A percentile compares a stretch with the other conserved stretches of the same genome.
Evolutionary conservation across 2,797 vertebrate genomes (phyloP).

Genomic region (Furcifer pardalis): DNA sequence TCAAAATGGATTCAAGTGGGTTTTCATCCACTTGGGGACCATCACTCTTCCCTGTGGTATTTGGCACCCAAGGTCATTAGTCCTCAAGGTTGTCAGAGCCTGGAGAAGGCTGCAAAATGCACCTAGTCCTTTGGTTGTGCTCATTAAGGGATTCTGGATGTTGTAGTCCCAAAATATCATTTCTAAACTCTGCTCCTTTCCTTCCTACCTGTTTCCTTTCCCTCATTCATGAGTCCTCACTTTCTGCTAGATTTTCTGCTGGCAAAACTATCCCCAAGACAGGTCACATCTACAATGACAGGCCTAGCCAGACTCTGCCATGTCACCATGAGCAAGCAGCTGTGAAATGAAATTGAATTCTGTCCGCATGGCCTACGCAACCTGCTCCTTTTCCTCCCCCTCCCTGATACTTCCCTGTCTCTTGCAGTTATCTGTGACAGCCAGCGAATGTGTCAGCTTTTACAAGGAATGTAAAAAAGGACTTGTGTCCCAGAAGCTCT

Average conservation of each 20-base stretch:
- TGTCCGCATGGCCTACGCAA: slow-evolving; percentile 11
- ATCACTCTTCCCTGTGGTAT: no score
- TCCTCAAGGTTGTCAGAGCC: no score
- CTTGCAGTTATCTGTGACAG: slow-evolving; percentile 25
- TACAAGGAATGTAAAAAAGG: neutral
- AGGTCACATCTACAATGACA: neutral
- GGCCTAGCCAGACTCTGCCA: slow-evolving; percentile 16
- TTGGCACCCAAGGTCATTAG: no score
- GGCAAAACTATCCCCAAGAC: neutral
- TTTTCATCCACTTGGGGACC: no score
- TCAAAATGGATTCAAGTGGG: no score
- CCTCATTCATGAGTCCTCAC: neutral
- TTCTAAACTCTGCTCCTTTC: neutral
- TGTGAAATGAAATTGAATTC: slow-evolving; percentile 33
- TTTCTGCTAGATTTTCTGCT: neutral
- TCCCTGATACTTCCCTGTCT: slow-evolving; percentile 17
- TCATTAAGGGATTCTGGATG: neutral
- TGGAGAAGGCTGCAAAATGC: no score
- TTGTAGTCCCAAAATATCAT: neutral
- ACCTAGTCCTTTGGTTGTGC: neutral
- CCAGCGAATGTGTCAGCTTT: slow-evolving; percentile 12
- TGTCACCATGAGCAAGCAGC: slow-evolving; percentile 34
- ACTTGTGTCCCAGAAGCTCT: neutral
- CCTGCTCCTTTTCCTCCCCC: neutral
- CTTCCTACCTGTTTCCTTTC: neutral